Evolutionary conservation across 2,113 vertebrate species (phyloP).

Genomic region (Xiphophorus hellerii): DNA sequence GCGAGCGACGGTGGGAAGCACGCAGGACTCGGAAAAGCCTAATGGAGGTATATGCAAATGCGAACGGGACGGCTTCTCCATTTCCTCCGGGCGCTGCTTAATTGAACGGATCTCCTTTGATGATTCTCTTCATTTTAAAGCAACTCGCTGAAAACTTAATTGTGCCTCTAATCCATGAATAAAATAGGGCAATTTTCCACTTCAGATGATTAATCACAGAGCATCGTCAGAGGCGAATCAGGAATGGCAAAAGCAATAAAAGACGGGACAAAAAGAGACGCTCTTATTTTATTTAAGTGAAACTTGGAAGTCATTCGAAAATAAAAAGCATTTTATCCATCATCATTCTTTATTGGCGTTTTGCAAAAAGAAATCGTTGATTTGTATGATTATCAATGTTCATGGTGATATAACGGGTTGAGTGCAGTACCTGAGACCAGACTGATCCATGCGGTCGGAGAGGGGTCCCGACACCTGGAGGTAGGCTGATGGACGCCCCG

Average conservation of each 20-base stretch:
- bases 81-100: constrained; percentile 29
- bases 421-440: constrained; percentile 87
- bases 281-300: no score
- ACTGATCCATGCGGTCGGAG: constrained; percentile 81
- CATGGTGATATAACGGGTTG: no score
- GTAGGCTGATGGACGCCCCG: constrained; percentile 70
- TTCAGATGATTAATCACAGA: constrained; percentile 38
- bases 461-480: constrained; percentile 77
- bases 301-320: no score
- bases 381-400: no score
- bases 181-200: constrained; percentile 39
- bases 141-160: constrained; percentile 34
- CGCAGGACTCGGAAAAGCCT: neutral
- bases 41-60: constrained; percentile 27
- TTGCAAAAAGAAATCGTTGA: no score
- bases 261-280: neutral
- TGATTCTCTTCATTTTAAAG: constrained; percentile 45
- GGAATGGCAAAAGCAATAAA: neutral
- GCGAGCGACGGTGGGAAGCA: neutral
- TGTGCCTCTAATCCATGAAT: constrained; percentile 25
- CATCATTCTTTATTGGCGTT: no score
- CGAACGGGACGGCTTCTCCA: neutral
- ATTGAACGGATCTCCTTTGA: constrained; percentile 52
- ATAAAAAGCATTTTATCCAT: no score
- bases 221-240: neutral